Evolutionary conservation across 2,113 vertebrate species (phyloP).

Genomic region (Gnathonemus longibarbis): DNA sequence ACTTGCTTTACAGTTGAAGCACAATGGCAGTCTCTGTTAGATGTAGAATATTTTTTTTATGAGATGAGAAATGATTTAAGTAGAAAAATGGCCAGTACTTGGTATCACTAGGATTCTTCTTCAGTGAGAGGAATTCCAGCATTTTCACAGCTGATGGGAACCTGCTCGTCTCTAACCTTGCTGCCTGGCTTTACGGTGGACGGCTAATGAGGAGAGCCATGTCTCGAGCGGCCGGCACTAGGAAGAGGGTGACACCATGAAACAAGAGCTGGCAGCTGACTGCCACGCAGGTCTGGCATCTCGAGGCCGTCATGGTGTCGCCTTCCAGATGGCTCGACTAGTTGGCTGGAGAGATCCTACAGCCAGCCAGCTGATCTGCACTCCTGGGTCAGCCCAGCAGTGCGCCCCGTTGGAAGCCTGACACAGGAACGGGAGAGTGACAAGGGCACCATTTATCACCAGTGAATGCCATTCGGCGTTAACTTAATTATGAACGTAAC

Average conservation of each 20-base stretch:
- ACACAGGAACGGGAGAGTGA: not conserved
- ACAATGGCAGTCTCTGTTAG: not conserved
- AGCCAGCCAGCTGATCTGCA: conserved; percentile 38
- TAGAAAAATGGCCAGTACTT: not conserved
- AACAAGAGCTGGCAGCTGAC: not conserved
- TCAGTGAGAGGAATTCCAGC: not conserved
- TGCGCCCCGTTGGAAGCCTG: not conserved
- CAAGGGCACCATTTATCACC: conserved; percentile 11
- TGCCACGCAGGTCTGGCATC: not conserved
- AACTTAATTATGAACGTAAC: not conserved
- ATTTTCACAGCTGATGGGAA: not conserved
- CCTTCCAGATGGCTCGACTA: conserved; percentile 46
- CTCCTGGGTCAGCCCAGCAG: conserved; percentile 9
- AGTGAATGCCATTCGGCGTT: not conserved
- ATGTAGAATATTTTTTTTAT: not conserved
- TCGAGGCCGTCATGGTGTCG: conserved; percentile 9
- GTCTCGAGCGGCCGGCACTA: not conserved
- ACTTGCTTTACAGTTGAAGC: not conserved
- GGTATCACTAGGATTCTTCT: not conserved
- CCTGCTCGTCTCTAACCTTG: not conserved
- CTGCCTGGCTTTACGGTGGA: not conserved
- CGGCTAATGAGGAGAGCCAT: not conserved
- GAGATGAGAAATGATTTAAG: not conserved
- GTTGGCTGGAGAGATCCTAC: conserved; percentile 37
- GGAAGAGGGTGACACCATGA: not conserved